Evolutionary conservation across 1,140 invertebrate species (phyloP), one percentile per base, ranked within the genome.

Genomic region (Drosophila repletoides): DNA sequence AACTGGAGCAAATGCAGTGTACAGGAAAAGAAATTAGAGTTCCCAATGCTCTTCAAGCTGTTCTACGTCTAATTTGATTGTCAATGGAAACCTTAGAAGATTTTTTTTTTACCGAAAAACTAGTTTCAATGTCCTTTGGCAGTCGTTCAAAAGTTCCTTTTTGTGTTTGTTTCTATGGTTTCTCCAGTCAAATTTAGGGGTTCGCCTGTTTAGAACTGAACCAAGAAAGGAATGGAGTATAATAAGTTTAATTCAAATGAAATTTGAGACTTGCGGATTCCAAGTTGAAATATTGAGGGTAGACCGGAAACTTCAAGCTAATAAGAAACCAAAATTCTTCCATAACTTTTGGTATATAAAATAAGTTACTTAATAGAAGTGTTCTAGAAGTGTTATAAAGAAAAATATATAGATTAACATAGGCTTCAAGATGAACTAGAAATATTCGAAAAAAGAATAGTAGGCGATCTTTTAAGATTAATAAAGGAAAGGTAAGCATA

Each of bases 91-190:
- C 40, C 40, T 15, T 43, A 26, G 17, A 21, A 19, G 34, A 2
- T 17, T n/a, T n/a, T n/a, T n/a, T n/a, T n/a, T n/a, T 9, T 38
- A 17, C 36, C 36, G 7, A 40, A 40, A 40, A 72, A 72, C 26
- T 34, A 68, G 19, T 4, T 9, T 28, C 14, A 48, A 71, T 65
- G 73, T 71, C 72, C 73, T 58, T 46, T 10, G 9, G 5, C 7
- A 3, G 9, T 17, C 36, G 19, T 17, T 5, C 14, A n/a, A n/a
- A n/a, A n/a, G n/a, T 14, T 36, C 2, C 5, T 15, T 21, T 55
- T 40, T 43, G 2, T 7, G 6, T 9, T 38, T 31, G 15, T 60
- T 60, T 40, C 33, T 65, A 65, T 40, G 53, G 61, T 48, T 75
- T 51, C 56, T 2, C 19, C 3, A 14, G 19, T 14, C 28, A 29